Base-by-base conservation (phyloP, 2,797 vertebrate genomes). In the Taenioides sp. region DNA sequence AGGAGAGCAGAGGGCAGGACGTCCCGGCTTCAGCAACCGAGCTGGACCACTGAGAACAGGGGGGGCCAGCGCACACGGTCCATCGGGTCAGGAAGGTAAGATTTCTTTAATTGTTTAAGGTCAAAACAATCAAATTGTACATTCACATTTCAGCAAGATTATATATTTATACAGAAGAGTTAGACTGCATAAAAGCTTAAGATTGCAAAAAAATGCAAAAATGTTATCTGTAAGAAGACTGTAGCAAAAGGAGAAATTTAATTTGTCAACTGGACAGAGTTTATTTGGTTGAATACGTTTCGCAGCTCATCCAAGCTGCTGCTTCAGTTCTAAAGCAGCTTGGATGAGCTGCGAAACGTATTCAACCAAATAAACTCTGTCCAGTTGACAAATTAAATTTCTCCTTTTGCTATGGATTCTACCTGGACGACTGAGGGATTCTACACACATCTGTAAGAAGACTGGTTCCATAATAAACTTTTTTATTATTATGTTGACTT, bases 11-110 rank as follows among this genome's bases (percentile, higher is more conserved):
- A 85, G 82, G 86, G 84, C 73, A 85, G 82, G 85, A 80, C 80
- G 82, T 87, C 87, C 84, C 78, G 65, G 85, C 80, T 84, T 62
- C 27, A 89, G 79, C 43, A 69, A 78, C 74, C 50, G 78, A 82
- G 74, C 69, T 43, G 78, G 74, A 66, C 54, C 70, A 82, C 79
- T 58, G 69, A 84, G 47, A 76, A 70, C 80, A 81, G 74, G 66
- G 75, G 80, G 73, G 77, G 84, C 75, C 52, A 69, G 84, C 75
- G 81, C 82, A 1, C 72, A 83, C 83, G 87, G 80, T 86, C 84
- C 85, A 80, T 79, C 59, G 85, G 88, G 74, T 86, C 85, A 87
- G 75, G 82, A 93, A 92, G 92, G 92, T 93, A 92, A 88, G 84
- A 37, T 9, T 60, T 76, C 69, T 62, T 70, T 4, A 69, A 68